phyloP scores from a whole-genome alignment of 2,113 vertebrate genomes.

The Thamnaconus septentrionalis region DNA sequence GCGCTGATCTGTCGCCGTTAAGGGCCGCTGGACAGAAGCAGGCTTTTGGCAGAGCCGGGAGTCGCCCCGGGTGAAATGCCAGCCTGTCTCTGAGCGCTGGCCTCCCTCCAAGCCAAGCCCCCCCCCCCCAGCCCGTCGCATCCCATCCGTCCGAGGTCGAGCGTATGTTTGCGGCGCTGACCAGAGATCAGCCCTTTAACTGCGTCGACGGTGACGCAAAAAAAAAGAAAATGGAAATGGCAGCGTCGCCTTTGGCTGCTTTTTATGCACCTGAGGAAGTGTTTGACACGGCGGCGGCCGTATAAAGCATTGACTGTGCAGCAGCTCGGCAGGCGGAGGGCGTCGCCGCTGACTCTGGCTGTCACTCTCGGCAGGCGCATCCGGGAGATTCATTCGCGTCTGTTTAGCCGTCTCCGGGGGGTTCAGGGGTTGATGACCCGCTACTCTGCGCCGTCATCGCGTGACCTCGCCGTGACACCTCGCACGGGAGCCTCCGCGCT shows the following conservation, averaged over 20 bases:
- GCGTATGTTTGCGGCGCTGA: conserved; percentile 49
- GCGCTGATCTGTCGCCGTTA: conserved; percentile 53
- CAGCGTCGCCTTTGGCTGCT: conserved; percentile 12
- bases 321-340: no score
- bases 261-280: conserved; percentile 38
- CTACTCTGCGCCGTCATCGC: conserved; percentile 57
- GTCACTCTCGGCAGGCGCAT: conserved; percentile 4
- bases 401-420: conserved; percentile 24
- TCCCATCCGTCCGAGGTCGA: conserved; percentile 15
- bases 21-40: conserved; percentile 30
- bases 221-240: no score
- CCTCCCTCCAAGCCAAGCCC: conserved; percentile 40
- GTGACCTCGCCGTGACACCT: conserved; percentile 49
- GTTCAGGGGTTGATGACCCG: conserved; percentile 46
- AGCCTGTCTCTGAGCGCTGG: conserved; percentile 50
- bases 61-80: conserved; percentile 46
- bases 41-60: conserved; percentile 39
- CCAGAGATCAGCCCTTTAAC: conserved; percentile 35
- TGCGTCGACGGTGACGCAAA: conserved; percentile 28
- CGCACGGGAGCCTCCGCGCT: conserved; percentile 35
- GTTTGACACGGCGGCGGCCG: conserved; percentile 35
- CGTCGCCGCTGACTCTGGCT: conserved; percentile 3
- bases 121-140: not conserved
- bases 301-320: conserved; percentile 23
- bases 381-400: no score